A percentile compares a stretch with the other conserved stretches of the same genome.
phyloP scores from a whole-genome alignment of 2,113 vertebrate species.

The Tenebrosternarchus preto region DNA sequence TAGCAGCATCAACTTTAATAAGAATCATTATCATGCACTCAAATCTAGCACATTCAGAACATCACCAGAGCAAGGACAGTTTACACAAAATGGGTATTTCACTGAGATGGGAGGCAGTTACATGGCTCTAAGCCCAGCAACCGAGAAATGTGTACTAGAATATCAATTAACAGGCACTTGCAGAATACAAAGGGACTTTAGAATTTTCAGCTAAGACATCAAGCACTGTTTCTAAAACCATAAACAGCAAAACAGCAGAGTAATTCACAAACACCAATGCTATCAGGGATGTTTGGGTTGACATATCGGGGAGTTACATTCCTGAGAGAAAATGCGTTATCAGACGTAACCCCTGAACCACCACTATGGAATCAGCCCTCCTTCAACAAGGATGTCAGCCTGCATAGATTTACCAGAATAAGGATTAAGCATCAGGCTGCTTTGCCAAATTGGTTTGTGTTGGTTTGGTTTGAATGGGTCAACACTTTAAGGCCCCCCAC shows the following conservation, averaged over 20 bases:
- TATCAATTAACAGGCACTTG: not conserved
- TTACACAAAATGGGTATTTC: not conserved
- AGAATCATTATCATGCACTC: constrained; percentile 2
- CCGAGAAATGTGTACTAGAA: not conserved
- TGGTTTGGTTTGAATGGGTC: too few relatives aligned
- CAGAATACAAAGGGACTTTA: not conserved
- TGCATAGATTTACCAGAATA: too few relatives aligned
- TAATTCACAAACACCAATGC: not conserved
- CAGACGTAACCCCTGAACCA: too few relatives aligned
- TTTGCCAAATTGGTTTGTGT: too few relatives aligned
- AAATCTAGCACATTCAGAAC: not conserved
- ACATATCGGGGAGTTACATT: too few relatives aligned
- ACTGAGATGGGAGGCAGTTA: not conserved
- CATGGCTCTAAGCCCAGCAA: not conserved
- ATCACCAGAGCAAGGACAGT: not conserved
- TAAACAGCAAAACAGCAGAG: not conserved
- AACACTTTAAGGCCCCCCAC: too few relatives aligned
- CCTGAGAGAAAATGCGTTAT: too few relatives aligned
- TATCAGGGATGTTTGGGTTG: not conserved
- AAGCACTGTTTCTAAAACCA: not conserved
- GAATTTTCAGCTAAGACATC: not conserved
- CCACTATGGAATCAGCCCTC: too few relatives aligned
- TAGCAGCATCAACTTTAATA: not conserved
- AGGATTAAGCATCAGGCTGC: too few relatives aligned
- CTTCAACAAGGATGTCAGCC: too few relatives aligned